phyloP scores from a whole-genome alignment of 2,888 invertebrate genomes.

The Drosophila leonis region DNA sequence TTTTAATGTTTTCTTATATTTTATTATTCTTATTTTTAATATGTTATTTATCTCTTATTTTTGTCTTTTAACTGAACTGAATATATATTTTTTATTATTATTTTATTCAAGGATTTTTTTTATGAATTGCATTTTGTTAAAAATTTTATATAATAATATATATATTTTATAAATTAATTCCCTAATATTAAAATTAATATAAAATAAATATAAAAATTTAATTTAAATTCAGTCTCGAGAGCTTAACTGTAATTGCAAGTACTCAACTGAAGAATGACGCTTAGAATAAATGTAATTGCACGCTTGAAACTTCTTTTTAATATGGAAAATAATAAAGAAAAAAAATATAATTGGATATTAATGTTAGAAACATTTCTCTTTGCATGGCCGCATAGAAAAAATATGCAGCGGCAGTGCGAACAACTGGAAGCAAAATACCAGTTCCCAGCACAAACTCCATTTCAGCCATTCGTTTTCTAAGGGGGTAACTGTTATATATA shows the following conservation, averaged over 20 bases:
- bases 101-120: too few relatives aligned
- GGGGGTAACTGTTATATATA: constrained; percentile 1
- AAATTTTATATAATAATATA: too few relatives aligned
- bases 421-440: constrained; percentile 63
- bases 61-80: too few relatives aligned
- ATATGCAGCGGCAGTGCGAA: constrained; percentile 60
- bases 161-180: too few relatives aligned
- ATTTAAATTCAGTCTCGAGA: background rate
- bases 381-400: constrained; percentile 36
- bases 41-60: too few relatives aligned
- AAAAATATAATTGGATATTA: constrained; percentile 5
- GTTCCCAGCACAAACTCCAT: constrained; percentile 48
- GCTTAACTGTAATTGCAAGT: constrained; percentile 20
- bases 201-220: background rate
- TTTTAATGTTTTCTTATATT: too few relatives aligned
- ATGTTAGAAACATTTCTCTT: constrained; percentile 24
- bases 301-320: constrained; percentile 18
- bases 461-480: constrained; percentile 14
- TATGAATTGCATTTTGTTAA: too few relatives aligned
- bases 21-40: too few relatives aligned
- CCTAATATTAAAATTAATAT: background rate
- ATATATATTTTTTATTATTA: background rate
- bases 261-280: constrained; percentile 6
- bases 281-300: constrained; percentile 37
- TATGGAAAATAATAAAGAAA: background rate